Conservation (phyloP, 1,140 invertebrate species). For the Calephelis nemesis region DNA sequence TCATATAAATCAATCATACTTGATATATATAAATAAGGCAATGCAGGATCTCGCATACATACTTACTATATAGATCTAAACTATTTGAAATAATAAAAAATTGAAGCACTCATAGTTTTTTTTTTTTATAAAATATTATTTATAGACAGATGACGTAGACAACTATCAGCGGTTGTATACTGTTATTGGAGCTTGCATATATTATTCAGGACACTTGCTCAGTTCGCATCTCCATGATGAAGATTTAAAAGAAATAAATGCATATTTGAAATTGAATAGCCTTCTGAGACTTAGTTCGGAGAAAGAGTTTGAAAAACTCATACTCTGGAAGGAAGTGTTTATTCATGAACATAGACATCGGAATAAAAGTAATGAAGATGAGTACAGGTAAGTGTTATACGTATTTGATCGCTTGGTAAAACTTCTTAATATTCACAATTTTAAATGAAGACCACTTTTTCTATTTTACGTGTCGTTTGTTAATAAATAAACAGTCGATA, state of each 20-base stretch:
- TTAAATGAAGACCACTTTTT: no score
- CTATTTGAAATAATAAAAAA: no score
- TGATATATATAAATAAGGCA: no score
- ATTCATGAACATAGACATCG: slow-evolving; percentile 68
- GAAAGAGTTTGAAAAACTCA: slow-evolving; percentile 84
- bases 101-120: neutral
- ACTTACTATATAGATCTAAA: no score
- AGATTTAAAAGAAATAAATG: slow-evolving; percentile 85
- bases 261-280: slow-evolving; percentile 84
- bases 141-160: slow-evolving; percentile 87
- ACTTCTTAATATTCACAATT: no score
- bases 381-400: slow-evolving; percentile 50
- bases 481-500: no score
- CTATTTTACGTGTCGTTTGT: no score
- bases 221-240: slow-evolving; percentile 85
- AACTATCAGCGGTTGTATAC: slow-evolving; percentile 88
- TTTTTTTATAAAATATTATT: slow-evolving; percentile 28
- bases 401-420: no score
- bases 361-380: slow-evolving; percentile 49
- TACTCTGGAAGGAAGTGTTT: slow-evolving; percentile 89
- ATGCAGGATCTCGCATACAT: no score
- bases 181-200: slow-evolving; percentile 86
- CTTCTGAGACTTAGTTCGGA: slow-evolving; percentile 83
- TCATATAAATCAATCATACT: no score
- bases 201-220: slow-evolving; percentile 85